Percentiles rank a stretch among this genome's conserved stretches.
These are phyloP conservation scores for Brachionus rubens DNA, from an alignment of 1,140 invertebrate species.

Conservation along the genomic window DNA sequence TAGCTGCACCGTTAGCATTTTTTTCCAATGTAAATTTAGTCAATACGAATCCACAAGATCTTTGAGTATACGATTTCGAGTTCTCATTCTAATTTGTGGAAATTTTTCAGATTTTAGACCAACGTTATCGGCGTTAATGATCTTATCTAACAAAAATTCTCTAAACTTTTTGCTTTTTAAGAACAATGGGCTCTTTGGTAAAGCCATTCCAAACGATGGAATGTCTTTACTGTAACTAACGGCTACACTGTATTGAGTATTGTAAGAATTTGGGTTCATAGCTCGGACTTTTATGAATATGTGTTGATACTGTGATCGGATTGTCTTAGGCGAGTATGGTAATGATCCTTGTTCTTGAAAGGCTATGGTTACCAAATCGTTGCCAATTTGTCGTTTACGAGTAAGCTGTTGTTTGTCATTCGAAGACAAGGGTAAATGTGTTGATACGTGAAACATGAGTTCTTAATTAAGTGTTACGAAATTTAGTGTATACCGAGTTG, in stretches of 20 bases:
- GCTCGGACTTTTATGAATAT: no score
- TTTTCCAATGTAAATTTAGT: constrained; percentile 77
- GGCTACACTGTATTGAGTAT: no score
- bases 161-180: constrained; percentile 82
- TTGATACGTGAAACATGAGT: constrained; percentile 94
- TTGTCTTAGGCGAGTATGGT: constrained; percentile 87
- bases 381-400: constrained; percentile 86
- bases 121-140: no score
- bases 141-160: constrained; percentile 87
- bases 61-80: no score
- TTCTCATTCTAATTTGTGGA: no score
- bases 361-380: constrained; percentile 96
- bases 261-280: no score
- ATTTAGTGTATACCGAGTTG: constrained; percentile 81
- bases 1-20: constrained; percentile 65
- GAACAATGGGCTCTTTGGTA: constrained; percentile 77
- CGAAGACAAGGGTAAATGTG: constrained; percentile 77
- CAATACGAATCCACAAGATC: no score
- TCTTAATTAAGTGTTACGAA: constrained; percentile 82
- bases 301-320: no score
- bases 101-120: no score
- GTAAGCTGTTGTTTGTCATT: constrained; percentile 73
- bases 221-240: constrained; percentile 91
- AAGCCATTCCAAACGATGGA: constrained; percentile 87
- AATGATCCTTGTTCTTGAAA: no score